Percentiles rank a stretch among this genome's conserved stretches.
Conservation (phyloP, 2,797 vertebrate genomes). For the Cebuella pygmaea region DNA sequence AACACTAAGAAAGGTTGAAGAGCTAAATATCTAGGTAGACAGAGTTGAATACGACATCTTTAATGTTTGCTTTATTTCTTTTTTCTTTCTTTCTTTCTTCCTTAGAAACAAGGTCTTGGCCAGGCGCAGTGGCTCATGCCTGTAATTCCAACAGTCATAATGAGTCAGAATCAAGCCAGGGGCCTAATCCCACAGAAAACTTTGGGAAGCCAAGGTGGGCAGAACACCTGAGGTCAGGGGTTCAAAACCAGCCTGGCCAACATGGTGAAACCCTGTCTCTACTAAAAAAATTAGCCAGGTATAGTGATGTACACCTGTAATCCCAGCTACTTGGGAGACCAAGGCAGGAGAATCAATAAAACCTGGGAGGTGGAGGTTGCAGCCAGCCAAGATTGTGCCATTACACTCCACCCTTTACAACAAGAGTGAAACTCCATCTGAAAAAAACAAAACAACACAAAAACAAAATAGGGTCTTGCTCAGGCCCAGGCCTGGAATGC, state of each 20-base stretch:
- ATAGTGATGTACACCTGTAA: background rate
- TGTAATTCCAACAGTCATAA: background rate
- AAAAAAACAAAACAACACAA: background rate
- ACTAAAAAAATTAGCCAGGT: background rate
- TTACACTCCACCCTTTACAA: background rate
- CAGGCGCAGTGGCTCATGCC: background rate
- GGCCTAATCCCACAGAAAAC: no score
- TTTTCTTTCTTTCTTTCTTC: background rate
- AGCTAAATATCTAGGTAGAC: constrained; percentile 7
- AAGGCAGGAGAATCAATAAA: background rate
- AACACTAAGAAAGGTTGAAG: background rate
- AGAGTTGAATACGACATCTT: background rate
- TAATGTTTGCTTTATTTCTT: background rate
- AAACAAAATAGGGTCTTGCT: background rate
- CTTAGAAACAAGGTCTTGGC: background rate
- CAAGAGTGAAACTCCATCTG: background rate
- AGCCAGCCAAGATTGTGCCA: background rate
- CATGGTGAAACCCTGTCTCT: background rate
- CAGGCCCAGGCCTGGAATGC: background rate
- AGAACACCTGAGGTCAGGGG: background rate
- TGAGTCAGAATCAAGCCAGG: no score
- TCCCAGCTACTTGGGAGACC: background rate
- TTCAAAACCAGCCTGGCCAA: background rate
- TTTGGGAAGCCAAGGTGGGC: background rate
- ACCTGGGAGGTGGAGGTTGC: background rate